Percentiles rank a stretch among this genome's conserved stretches.
Evolutionary conservation across 2,113 vertebrate species (phyloP).

Genomic region (Mionectes macconnelli): DNA sequence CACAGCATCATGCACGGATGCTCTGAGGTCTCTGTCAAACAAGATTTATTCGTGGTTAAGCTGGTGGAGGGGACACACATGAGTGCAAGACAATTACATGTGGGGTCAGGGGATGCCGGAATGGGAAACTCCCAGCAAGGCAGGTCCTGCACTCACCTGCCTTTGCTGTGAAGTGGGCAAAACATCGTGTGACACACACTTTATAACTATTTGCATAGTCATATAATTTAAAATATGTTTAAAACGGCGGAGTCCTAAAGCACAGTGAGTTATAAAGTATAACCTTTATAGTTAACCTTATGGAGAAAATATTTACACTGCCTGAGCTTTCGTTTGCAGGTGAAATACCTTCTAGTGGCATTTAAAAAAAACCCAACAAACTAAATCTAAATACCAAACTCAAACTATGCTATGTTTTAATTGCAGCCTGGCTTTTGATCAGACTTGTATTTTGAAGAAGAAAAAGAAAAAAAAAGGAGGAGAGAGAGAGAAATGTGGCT

Average conservation of each 20-base stretch:
- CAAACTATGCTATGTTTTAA: constrained; percentile 50
- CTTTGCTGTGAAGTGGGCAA: neutral
- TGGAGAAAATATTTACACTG: neutral
- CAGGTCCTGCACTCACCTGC: neutral
- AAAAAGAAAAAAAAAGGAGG: neutral
- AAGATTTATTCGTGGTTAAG: neutral
- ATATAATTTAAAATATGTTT: neutral
- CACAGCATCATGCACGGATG: accelerated
- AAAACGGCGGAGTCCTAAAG: neutral
- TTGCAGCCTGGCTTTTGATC: constrained; percentile 51
- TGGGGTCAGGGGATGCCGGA: neutral
- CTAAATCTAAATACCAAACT: neutral
- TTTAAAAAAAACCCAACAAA: neutral
- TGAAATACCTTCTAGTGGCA: neutral
- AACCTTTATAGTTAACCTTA: neutral
- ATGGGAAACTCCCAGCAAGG: neutral
- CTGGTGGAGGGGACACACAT: accelerated
- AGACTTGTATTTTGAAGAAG: neutral
- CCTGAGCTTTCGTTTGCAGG: neutral
- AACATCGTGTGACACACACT: accelerated
- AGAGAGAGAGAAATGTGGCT: constrained; percentile 41
- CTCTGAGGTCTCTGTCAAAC: accelerated
- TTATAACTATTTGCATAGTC: neutral
- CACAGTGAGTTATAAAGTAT: neutral
- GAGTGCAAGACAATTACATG: neutral